Conservation (phyloP, 1,140 invertebrate genomes). For the Orchesella cincta region DNA sequence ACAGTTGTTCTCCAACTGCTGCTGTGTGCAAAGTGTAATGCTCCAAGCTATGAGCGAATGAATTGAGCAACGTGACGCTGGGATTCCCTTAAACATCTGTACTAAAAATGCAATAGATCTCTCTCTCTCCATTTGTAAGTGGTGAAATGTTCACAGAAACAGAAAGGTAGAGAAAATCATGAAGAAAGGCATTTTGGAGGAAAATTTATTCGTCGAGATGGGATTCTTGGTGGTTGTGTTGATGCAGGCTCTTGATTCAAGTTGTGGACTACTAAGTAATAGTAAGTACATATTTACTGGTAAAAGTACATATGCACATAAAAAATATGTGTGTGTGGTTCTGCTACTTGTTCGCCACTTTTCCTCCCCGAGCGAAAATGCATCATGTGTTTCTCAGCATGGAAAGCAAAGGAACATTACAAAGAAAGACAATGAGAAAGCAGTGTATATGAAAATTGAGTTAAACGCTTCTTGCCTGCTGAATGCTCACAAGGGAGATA, state of each 20-base stretch:
- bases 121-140: background rate
- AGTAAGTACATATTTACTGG: background rate
- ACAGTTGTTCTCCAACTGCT: background rate
- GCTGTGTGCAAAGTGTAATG: background rate
- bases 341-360: background rate
- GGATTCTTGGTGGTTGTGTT: background rate
- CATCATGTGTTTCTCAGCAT: background rate
- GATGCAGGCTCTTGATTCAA: background rate
- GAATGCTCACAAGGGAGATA: constrained; percentile 22
- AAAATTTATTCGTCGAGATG: background rate
- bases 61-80: constrained; percentile 11
- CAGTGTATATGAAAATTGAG: constrained; percentile 48
- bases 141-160: background rate
- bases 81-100: background rate
- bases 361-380: constrained; percentile 2
- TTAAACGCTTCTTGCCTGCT: constrained; percentile 44
- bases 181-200: background rate
- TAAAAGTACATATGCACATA: background rate
- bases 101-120: background rate
- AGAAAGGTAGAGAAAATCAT: background rate
- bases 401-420: background rate
- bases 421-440: constrained; percentile 28
- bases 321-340: background rate
- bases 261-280: background rate
- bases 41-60: constrained; percentile 10